A percentile compares a stretch with the other conserved stretches of the same genome.
Evolutionary conservation across 2,113 vertebrate species (phyloP).

Genomic region (Malaclemys terrapin): DNA sequence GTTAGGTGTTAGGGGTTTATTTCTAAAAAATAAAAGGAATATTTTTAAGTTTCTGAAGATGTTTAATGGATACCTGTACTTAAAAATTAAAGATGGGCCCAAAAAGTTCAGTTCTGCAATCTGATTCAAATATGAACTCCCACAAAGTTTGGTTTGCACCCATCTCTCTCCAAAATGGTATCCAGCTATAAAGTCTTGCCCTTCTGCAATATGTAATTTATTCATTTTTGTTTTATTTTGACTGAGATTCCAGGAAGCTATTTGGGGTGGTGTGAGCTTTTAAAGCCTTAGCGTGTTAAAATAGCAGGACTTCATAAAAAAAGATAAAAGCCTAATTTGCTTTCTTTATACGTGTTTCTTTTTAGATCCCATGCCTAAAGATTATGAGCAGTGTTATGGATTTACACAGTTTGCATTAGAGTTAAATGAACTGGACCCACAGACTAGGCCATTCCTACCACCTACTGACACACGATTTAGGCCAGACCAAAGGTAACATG

Average conservation of each 20-base stretch:
- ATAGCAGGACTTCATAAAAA: not conserved
- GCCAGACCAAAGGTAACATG: conserved; percentile 92
- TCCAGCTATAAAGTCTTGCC: not conserved
- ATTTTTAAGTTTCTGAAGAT: not conserved
- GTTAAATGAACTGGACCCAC: conserved; percentile 91
- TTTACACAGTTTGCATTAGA: conserved; percentile 97
- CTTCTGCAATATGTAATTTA: not conserved
- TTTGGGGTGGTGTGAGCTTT: not conserved
- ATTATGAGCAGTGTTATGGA: conserved; percentile 93
- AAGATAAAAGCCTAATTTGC: not conserved
- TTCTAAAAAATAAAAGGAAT: not conserved
- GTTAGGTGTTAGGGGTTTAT: not conserved
- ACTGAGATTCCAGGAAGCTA: not conserved
- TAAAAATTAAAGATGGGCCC: not conserved
- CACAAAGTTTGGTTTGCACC: not conserved
- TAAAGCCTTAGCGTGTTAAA: not conserved
- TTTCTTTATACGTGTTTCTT: not conserved
- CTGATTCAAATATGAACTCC: not conserved
- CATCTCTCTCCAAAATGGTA: not conserved
- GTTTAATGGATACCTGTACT: not conserved
- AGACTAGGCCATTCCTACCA: conserved; percentile 85
- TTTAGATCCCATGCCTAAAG: conserved; percentile 91
- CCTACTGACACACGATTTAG: conserved; percentile 94
- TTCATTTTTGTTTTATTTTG: not conserved
- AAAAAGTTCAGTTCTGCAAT: not conserved